These are phyloP conservation scores for Acronicta aceris DNA, from an alignment of 2,888 invertebrate species.

Conservation along the genomic window DNA sequence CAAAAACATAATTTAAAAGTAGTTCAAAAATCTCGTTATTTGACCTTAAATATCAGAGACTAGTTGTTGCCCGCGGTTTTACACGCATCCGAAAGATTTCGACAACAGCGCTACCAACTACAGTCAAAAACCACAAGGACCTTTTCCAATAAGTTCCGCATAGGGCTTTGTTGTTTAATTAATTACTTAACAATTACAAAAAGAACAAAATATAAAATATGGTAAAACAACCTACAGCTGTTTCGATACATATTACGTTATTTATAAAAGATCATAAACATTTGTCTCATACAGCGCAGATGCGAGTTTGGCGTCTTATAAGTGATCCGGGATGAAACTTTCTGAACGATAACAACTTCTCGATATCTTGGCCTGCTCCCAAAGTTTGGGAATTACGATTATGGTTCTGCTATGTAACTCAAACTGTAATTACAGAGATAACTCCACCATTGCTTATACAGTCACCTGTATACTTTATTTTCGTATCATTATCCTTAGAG, in stretches of 20 bases:
- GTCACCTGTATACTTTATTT: slow-evolving; percentile 49
- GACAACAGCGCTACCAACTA: no score
- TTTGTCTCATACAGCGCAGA: slow-evolving; percentile 50
- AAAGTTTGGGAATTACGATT: slow-evolving; percentile 69
- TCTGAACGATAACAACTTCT: slow-evolving; percentile 64
- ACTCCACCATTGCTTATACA: slow-evolving; percentile 55
- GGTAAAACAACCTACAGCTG: slow-evolving; percentile 10
- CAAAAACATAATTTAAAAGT: no score
- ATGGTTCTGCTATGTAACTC: slow-evolving; percentile 63
- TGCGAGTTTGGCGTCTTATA: slow-evolving; percentile 46
- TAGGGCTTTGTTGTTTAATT: no score
- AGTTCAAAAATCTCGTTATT: no score
- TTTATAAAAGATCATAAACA: slow-evolving; percentile 50
- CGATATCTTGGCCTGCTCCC: slow-evolving; percentile 58
- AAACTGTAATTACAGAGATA: slow-evolving; percentile 63
- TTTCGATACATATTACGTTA: slow-evolving; percentile 29
- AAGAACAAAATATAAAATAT: background rate
- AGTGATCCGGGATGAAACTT: slow-evolving; percentile 57
- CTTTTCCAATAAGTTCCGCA: no score
- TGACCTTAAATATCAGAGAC: no score
- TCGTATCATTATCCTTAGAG: slow-evolving; percentile 10
- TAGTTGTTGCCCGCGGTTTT: no score
- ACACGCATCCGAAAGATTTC: no score
- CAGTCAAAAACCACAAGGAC: no score
- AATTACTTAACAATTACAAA: no score